phyloP scores from a whole-genome alignment of 2,888 invertebrate genomes.

The Microctonus aethiopoides region DNA sequence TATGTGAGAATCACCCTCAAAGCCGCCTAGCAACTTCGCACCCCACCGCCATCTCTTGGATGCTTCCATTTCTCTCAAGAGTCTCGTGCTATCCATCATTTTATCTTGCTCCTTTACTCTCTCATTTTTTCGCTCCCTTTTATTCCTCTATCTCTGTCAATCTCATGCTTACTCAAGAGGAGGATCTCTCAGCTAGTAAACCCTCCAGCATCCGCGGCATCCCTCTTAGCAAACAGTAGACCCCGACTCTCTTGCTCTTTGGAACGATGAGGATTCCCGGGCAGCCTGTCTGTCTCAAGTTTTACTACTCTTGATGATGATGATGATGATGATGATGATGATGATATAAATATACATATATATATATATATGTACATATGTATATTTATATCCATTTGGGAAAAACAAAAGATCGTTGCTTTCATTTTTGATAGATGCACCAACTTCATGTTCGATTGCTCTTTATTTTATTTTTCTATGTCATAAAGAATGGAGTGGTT shows the following conservation, averaged over 20 bases:
- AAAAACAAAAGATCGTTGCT: conserved; percentile 6
- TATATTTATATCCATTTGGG: neutral
- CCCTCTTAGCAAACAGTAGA: conserved; percentile 59
- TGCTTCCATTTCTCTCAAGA: conserved; percentile 4
- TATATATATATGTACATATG: neutral
- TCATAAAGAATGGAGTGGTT: neutral
- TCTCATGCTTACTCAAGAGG: conserved; percentile 18
- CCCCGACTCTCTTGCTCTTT: conserved; percentile 36
- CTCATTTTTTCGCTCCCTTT: conserved; percentile 2
- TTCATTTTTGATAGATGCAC: neutral
- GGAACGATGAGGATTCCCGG: conserved; percentile 53
- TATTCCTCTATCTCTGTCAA: conserved; percentile 13
- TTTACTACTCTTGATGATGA: conserved; percentile 28
- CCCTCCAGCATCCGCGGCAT: conserved; percentile 51
- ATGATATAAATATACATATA: conserved; percentile 32
- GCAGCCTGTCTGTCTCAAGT: conserved; percentile 21
- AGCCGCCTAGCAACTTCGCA: conserved; percentile 43
- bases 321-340: too few species aligned
- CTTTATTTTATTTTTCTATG: conserved; percentile 6
- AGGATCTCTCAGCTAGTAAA: conserved; percentile 51
- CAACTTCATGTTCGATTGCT: conserved; percentile 12
- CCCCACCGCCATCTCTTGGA: conserved; percentile 35
- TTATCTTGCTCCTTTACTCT: conserved; percentile 5
- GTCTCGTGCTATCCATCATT: neutral
- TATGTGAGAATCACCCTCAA: conserved; percentile 45